Evolutionary conservation across 2,888 invertebrate species (phyloP), one percentile per base, ranked within the genome.

Genomic region (Oxyteleia sp.): DNA sequence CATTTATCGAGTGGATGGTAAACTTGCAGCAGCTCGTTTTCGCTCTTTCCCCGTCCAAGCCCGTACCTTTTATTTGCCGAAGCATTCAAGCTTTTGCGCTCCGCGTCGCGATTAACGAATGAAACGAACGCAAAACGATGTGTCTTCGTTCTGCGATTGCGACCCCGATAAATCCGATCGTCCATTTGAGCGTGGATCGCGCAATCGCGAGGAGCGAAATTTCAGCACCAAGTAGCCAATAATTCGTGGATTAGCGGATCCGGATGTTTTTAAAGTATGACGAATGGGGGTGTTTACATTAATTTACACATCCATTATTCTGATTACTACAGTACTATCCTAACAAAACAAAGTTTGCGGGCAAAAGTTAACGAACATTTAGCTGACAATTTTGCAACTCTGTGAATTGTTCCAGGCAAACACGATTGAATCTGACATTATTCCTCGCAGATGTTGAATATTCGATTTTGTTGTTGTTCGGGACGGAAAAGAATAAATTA

Each of bases 161-260:
- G 74, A 82, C 82, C 76, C 81, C 85, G 75, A 85, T 86, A 87
- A 85, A 87, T 87, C 84, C 81, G 51, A 85, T 86, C 84, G 64
- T 81, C 80, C 84, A 82, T 86, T 85, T 84, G 78, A 75, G 84
- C 61, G 23, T 18, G 41, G 18, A 15, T n/a, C 32, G 57, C 4
- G 13, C n/a, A 20, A 43, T 7, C 29, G 10, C 13, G 16, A 4
- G 18, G 18, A 35, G 26, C 26, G 8, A 43, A 20, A 55, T 66
- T 51, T 32, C 32, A 38, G 13, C 57, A 32, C 59, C 47, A 74
- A 76, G 61, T 68, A 20, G 38, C 23, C 61, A 23, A 76, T 76
- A 76, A 76, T 66, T 59, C 49, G 66, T 49, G 32, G 68, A 68
- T 76, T 76, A 68, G 59, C 68, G 10, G 20, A 51, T 53, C 10